phyloP scores from a whole-genome alignment of 1,140 invertebrate species.

The Argopecten irradians region DNA sequence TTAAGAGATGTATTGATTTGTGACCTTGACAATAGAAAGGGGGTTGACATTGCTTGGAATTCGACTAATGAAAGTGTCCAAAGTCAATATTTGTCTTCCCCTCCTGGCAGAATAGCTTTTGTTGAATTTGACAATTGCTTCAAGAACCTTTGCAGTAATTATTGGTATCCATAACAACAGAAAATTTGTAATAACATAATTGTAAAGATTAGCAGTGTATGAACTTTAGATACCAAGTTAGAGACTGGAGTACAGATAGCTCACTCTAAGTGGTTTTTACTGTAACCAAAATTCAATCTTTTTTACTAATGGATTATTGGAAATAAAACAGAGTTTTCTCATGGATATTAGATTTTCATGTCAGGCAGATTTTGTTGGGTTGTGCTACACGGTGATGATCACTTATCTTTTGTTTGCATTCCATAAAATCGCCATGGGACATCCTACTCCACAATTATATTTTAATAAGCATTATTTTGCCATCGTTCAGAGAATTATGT shows the following conservation, averaged over 20 bases:
- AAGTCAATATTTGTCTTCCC: background rate
- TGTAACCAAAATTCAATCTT: background rate
- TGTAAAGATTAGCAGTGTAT: background rate
- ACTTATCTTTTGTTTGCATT: background rate
- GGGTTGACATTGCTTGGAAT: background rate
- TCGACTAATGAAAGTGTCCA: background rate
- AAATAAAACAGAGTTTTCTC: background rate
- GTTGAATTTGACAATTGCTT: constrained; percentile 3
- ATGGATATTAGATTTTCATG: constrained; percentile 12
- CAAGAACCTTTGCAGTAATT: background rate
- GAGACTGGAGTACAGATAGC: background rate
- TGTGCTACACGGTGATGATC: background rate
- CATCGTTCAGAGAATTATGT: constrained; percentile 9
- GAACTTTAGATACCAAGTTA: background rate
- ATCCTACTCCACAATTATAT: background rate
- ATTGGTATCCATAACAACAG: background rate
- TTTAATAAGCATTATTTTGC: background rate
- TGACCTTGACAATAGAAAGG: background rate
- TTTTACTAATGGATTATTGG: constrained; percentile 18
- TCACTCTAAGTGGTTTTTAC: background rate
- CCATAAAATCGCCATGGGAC: background rate
- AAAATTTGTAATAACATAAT: background rate
- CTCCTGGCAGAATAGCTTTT: background rate
- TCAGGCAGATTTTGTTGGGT: background rate
- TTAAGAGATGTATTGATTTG: too few species aligned